Percentiles rank a stretch among this genome's conserved stretches.
These are phyloP conservation scores for Augochlora pura DNA, from an alignment of 1,140 invertebrate species.

Conservation along the genomic window DNA sequence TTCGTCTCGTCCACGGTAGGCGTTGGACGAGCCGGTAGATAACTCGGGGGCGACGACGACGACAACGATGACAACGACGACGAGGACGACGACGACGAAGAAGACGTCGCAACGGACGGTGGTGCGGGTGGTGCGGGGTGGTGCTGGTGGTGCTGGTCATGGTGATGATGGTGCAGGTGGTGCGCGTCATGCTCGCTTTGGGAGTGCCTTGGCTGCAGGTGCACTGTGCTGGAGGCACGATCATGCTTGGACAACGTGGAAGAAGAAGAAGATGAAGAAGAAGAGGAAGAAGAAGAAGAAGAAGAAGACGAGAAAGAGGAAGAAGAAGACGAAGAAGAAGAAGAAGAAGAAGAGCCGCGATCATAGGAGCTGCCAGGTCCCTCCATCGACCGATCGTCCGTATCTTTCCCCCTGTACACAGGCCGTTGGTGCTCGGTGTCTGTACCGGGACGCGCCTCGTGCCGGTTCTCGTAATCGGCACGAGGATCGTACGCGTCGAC, in stretches of 20 bases:
- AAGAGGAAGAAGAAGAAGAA: constrained; percentile 64
- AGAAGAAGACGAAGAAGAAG: constrained; percentile 54
- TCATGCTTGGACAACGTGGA: constrained; percentile 75
- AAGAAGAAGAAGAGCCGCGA: constrained; percentile 57
- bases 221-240: constrained; percentile 72
- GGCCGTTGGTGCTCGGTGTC: constrained; percentile 39
- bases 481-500: constrained; percentile 66
- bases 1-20: constrained; percentile 73
- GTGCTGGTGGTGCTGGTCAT: constrained; percentile 74
- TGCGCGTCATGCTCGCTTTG: constrained; percentile 74
- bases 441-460: constrained; percentile 47
- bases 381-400: constrained; percentile 59
- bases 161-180: constrained; percentile 68
- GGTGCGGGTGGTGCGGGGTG: constrained; percentile 66
- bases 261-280: constrained; percentile 66
- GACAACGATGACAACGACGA: constrained; percentile 49
- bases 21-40: constrained; percentile 68
- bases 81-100: constrained; percentile 36
- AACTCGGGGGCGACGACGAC: constrained; percentile 59
- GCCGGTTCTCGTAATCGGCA: constrained; percentile 64
- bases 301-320: constrained; percentile 61
- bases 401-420: constrained; percentile 36
- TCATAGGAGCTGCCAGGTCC: constrained; percentile 57
- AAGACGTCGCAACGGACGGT: constrained; percentile 59
- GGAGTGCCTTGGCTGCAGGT: constrained; percentile 70